Base-by-base conservation (phyloP, 2,797 vertebrate species). In the Hapalemur alaotrensis region DNA sequence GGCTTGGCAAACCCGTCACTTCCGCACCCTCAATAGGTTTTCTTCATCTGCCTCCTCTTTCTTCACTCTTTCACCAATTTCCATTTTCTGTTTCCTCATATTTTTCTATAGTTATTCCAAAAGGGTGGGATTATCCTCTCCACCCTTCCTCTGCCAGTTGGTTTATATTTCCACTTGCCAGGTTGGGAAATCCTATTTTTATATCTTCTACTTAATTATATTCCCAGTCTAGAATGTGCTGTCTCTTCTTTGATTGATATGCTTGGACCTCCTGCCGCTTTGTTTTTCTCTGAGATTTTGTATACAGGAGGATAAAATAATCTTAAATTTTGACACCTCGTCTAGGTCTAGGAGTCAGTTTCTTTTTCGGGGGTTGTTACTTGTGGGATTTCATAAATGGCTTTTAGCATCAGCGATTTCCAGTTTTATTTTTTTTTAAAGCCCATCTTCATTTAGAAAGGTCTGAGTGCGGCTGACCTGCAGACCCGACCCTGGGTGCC, bases 111-210 rank as follows among this genome's bases (percentile, higher is more conserved):
- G 96, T 69, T 89, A 93, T 92, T 96, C 94, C 96, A 90, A 84
- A 61, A 81, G 91, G 91, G 92, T 94, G 50, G 90, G 97, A 93
- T 22, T 96, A 89, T 30, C 93, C 87, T 96, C 84, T 94, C 80
- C 63, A 54, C 88, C 80, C 93, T 93, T 97, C 85, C 92, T 93
- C 83, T 95, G 93, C 96, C 95, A 98, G 95, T 98, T 98, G 97
- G 97, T 97, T 98, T 97, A 70, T 96, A 95, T 97, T 97, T 98
- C 94, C 89, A 93, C 97, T 97, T 98, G 94, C 96, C 97, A 98
- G 98, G 97, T 97, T 98, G 97, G 93, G 95, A 93, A 97, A 98
- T 96, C 95, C 97, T 98, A 98, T 98, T 98, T 98, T 98, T 98
- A 67, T 83, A 97, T 96, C 96, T 96, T 95, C 97, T 97, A 97